phyloP scores from a whole-genome alignment of 2,797 vertebrate species.

The Typhlichthys subterraneus region DNA sequence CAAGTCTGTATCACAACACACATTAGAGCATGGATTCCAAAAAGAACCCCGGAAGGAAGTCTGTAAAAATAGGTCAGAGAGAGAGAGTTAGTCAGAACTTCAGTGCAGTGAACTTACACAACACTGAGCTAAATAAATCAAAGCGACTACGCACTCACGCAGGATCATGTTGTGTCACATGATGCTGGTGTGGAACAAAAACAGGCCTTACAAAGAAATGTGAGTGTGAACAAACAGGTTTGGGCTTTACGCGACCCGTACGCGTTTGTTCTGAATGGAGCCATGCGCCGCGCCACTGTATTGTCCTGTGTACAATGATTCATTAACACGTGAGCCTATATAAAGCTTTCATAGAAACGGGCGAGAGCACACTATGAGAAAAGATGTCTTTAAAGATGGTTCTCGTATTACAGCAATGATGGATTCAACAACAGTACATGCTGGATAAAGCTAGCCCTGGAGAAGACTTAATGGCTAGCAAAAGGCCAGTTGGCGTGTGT shows the following conservation, averaged over 20 bases:
- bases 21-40: conserved; percentile 38
- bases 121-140: conserved; percentile 21
- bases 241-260: too few relatives aligned
- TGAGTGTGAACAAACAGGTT: too few relatives aligned
- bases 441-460: conserved; percentile 34
- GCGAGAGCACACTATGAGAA: neutral
- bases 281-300: too few relatives aligned
- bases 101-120: conserved; percentile 20
- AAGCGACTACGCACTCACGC: neutral
- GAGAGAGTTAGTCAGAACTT: neutral
- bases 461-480: conserved; percentile 36
- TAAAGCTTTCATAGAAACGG: neutral
- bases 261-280: too few relatives aligned
- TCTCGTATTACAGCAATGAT: conserved; percentile 12
- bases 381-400: conserved; percentile 5
- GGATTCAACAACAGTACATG: conserved; percentile 20
- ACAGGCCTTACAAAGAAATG: too few relatives aligned
- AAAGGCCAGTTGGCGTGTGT: conserved; percentile 16
- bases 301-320: too few relatives aligned
- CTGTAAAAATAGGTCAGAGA: conserved; percentile 53
- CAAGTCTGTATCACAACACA: neutral
- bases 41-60: conserved; percentile 44
- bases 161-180: too few relatives aligned
- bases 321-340: too few relatives aligned
- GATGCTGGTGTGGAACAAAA: too few relatives aligned